Evolutionary conservation across 2,113 vertebrate genomes (phyloP).

Genomic region (Acanthochromis polyacanthus): DNA sequence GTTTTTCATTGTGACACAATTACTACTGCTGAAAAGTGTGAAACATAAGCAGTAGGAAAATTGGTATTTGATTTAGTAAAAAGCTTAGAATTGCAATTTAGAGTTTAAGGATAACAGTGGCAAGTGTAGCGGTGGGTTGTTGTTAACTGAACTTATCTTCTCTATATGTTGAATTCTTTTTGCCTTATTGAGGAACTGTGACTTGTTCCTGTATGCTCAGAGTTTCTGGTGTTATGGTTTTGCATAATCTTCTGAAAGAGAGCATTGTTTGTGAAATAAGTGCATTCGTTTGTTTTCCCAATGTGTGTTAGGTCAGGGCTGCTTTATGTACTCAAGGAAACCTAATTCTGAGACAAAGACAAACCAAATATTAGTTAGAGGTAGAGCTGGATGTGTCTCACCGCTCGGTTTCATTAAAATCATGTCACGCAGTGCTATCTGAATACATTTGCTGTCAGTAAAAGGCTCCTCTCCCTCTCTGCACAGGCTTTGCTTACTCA

Average conservation of each 20-base stretch:
- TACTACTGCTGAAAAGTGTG: no score
- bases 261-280: not conserved
- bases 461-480: not conserved
- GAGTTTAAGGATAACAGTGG: no score
- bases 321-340: conserved; percentile 9
- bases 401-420: conserved; percentile 33
- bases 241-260: not conserved
- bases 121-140: no score
- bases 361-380: conserved; percentile 3
- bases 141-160: no score
- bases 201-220: not conserved
- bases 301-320: not conserved
- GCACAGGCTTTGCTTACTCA: conserved; percentile 7
- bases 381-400: not conserved
- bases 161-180: not conserved
- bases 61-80: no score
- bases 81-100: no score
- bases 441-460: conserved; percentile 11
- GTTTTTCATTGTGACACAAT: no score
- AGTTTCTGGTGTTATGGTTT: not conserved
- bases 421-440: conserved; percentile 12
- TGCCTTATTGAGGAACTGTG: not conserved
- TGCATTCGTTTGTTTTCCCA: not conserved
- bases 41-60: no score
- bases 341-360: conserved; percentile 1